Percentiles rank a stretch among this genome's conserved stretches.
These are phyloP conservation scores for Myodes glareolus DNA, from an alignment of 2,113 vertebrate species.

Conservation along the genomic window DNA sequence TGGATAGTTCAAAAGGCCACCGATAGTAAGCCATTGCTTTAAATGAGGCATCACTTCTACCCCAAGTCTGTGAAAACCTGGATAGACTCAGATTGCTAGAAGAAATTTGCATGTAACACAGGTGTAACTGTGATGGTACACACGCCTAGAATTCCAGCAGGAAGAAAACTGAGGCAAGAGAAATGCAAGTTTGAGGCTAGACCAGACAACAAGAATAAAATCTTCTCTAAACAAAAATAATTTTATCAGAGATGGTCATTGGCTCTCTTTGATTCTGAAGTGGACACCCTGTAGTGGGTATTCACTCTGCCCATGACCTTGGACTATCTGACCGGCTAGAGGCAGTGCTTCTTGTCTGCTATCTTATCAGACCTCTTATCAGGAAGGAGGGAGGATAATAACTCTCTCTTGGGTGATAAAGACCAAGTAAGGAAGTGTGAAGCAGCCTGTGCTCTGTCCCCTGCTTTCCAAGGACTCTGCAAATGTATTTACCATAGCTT, in stretches of 20 bases:
- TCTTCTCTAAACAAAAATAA: background rate
- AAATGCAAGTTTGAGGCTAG: background rate
- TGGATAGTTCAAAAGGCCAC: background rate
- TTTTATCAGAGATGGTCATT: constrained; percentile 23
- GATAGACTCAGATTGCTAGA: background rate
- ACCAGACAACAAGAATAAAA: background rate
- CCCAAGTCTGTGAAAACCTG: background rate
- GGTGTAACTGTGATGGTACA: background rate
- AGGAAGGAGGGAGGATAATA: too few relatives aligned
- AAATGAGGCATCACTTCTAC: background rate
- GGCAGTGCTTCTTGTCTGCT: too few relatives aligned
- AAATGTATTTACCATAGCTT: too few relatives aligned
- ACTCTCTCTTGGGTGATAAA: too few relatives aligned
- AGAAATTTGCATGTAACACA: background rate
- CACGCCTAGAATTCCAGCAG: background rate
- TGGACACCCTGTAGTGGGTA: background rate
- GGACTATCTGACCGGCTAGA: too few relatives aligned
- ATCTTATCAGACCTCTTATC: too few relatives aligned
- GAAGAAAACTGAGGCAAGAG: background rate
- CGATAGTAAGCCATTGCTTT: background rate
- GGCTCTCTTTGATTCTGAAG: background rate
- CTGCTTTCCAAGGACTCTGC: too few relatives aligned
- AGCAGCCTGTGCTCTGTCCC: too few relatives aligned
- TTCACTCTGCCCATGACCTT: too few relatives aligned
- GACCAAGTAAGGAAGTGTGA: too few relatives aligned